Base-by-base conservation (phyloP, 2,888 invertebrate genomes). In the Microctonus aethiopoides region DNA sequence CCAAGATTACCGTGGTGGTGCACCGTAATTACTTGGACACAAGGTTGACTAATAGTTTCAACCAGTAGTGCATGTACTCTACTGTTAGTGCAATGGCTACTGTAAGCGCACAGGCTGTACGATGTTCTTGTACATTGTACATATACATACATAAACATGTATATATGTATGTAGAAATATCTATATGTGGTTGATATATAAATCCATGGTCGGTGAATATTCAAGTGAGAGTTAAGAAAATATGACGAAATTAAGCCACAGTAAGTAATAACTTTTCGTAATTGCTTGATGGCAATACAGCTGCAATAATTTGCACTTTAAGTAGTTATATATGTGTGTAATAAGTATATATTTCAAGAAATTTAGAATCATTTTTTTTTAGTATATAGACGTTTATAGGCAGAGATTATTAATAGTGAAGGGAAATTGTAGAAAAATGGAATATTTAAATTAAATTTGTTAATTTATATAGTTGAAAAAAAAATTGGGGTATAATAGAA, bases 31-130 rank as follows among this genome's bases (percentile, higher is more conserved):
- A 74, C 71, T 73, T 61, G 72, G 73, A 74, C 75, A 74, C 74
- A 75, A 73, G 77, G 75, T 71, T 76, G 77, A 78, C 76, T 77
- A 78, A 78, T 75, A 75, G 74, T 71, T 67, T 54, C 71, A 68
- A 70, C 39, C 22, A 52, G 64, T 66, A 59, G 64, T 41, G 29
- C 70, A 46, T 41, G 70, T 59, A 68, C 71, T n/a, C 51, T 34
- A 46, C 52, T 46, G 46, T 46, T 61, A 34, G 39, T 5, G 34
- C n/a, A 24, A 54, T 68, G 36, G 61, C 66, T 66, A 66, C 66
- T 39, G 66, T 39, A 32, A 46, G 11, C 51, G 51, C 51, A 32
- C 36, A 26, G 20, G 16, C 29, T 46, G 51, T 51, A 51, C 51
- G 29, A 26, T 63, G 29, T 63, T 22, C 26, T 26, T 63, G 16